Evolutionary conservation across 2,888 invertebrate genomes (phyloP), one percentile per base, ranked within the genome.

Genomic region (Leptothorax acervorum): DNA sequence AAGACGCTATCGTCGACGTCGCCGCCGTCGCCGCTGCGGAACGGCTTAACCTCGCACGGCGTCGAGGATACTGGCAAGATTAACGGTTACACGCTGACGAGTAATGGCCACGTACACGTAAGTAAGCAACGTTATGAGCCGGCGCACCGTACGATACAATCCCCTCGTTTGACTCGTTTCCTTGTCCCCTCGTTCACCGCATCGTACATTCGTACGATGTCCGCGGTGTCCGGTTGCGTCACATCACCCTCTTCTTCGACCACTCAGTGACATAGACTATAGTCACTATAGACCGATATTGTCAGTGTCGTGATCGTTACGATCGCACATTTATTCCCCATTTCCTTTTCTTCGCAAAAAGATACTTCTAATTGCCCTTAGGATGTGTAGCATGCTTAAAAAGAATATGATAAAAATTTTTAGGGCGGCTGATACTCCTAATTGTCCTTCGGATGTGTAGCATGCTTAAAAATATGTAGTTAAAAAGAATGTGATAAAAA

Each of bases 91-190:
- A 81, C 88, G 11, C 85, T 83, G 55, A 53, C 28, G 23, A 90
- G 87, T 79, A 92, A 92, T 86, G 92, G 89, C 73, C 89, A 90
- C 87, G 84, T 91, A 63, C 88, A 90, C 90, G 94, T 93, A 89
- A 91, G 93, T 91, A 70, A 45, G 39, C 60, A 8, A 11, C 1
- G 0, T 31, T n/a, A 45, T 9, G 28, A 60, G 3, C 68, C 71
- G 65, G 60, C 55, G 35, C 55, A 51, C 9, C 18, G 3, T 11
- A 45, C 15, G 11, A 45, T 66, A 4, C 23, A 28, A 51, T 51
- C 23, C n/a, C 15, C 42, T 55, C 23, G 11, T 23, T 23, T 23
- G 23, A 23, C 23, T 23, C 23, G 23, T 55, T 55, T 55, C 23
- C 31, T 68, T 18, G 48, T 4, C 11, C 23, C 15, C 18, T 6